Evolutionary conservation across 2,888 invertebrate genomes (phyloP).

Genomic region (Colletes collaris): DNA sequence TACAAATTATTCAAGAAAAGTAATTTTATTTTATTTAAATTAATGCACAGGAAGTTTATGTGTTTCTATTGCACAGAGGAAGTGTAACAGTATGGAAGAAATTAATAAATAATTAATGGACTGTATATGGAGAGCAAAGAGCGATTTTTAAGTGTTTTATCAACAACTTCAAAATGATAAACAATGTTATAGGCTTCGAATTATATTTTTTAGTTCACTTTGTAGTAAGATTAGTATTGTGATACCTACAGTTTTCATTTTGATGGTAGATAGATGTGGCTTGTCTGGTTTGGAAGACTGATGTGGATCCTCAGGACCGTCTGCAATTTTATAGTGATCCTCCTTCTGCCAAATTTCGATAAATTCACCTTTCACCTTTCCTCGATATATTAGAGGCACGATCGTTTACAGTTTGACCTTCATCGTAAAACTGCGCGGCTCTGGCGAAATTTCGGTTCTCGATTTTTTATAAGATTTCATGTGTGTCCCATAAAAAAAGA

Average conservation of each 20-base stretch:
- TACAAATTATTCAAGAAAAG: too few species aligned
- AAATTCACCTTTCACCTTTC: conserved; percentile 65
- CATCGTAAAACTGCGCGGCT: conserved; percentile 11
- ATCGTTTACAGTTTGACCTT: conserved; percentile 50
- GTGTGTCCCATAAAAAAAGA: not conserved
- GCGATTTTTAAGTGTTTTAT: too few species aligned
- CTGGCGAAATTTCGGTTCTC: conserved; percentile 23
- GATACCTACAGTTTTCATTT: conserved; percentile 66
- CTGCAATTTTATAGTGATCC: conserved; percentile 69
- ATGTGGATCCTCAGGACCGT: conserved; percentile 35
- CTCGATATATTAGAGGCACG: conserved; percentile 17
- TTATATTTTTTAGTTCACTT: not conserved
- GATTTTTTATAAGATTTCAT: conserved; percentile 16
- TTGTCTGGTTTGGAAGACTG: conserved; percentile 57
- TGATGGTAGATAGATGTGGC: conserved; percentile 39
- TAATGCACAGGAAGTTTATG: too few species aligned
- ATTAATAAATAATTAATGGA: too few species aligned
- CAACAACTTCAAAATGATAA: not conserved
- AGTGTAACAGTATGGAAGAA: too few species aligned
- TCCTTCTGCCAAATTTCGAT: conserved; percentile 71
- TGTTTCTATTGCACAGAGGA: too few species aligned
- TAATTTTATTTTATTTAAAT: too few species aligned
- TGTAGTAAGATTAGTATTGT: not conserved
- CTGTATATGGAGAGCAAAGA: too few species aligned
- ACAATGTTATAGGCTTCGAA: not conserved